Percentiles rank a stretch among this genome's conserved stretches.
Conservation (phyloP, 1,140 invertebrate genomes). For the Penaeus indicus region DNA sequence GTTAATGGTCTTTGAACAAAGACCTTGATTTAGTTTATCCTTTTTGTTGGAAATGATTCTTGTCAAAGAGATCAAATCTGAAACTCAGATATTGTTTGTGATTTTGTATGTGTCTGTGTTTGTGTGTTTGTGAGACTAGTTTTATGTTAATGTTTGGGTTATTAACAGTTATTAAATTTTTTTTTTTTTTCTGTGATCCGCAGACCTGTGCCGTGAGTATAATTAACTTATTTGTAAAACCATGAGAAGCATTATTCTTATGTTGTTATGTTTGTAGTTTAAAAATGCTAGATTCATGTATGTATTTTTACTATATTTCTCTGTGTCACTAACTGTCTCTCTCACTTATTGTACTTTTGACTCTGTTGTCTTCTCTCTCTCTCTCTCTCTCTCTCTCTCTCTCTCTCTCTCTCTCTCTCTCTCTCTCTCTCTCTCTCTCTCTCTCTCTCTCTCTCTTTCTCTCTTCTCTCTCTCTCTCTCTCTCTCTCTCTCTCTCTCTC, state of each 20-base stretch:
- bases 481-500: neutral
- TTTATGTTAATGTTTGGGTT: neutral
- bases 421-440: neutral
- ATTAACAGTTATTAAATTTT: neutral
- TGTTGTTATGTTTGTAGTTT: too few relatives aligned
- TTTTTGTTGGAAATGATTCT: too few relatives aligned
- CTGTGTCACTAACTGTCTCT: neutral
- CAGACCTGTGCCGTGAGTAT: slow-evolving; percentile 26
- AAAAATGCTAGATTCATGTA: neutral
- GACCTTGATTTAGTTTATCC: too few relatives aligned
- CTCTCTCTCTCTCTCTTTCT: neutral
- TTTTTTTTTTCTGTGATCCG: neutral
- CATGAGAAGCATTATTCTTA: too few relatives aligned
- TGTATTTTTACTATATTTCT: neutral
- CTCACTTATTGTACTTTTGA: neutral
- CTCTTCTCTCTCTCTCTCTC: neutral
- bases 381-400: neutral
- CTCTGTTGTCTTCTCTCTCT: neutral
- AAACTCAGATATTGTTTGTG: neutral
- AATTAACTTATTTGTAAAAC: neutral
- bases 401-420: neutral
- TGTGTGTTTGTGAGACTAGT: neutral
- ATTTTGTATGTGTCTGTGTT: neutral
- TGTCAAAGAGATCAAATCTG: too few relatives aligned
- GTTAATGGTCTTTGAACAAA: too few relatives aligned